Base-by-base conservation (phyloP, 2,888 invertebrate genomes). In the Habroteleia sp. region DNA sequence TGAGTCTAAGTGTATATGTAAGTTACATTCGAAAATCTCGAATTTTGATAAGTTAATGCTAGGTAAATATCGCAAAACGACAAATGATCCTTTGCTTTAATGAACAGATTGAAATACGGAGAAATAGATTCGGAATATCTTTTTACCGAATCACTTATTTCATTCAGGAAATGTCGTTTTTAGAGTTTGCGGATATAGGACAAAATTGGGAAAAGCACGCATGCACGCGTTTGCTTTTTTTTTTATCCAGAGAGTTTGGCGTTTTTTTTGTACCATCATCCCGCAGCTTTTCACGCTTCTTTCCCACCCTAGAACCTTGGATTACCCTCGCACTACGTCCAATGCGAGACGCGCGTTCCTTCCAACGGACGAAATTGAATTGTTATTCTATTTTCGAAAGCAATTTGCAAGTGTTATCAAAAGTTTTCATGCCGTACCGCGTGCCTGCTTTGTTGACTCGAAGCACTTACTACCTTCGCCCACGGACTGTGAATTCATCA, bases 341-440 rank as follows among this genome's bases (percentile, higher is more conserved):
- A 63, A 66, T 71, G 65, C 72, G 74, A 74, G 66, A 65, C 74
- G 66, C 72, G 74, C 76, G 79, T 77, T 80, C 76, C 78, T 80
- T 79, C 79, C 72, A 75, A 75, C 39, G 76, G 80, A 74, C 74
- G 86, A 86, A 86, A 88, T 88, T 86, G 85, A 85, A 87, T 87
- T 87, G 87, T 87, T 88, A 87, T 87, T 87, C 85, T 84, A 88
- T 88, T 88, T 88, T 87, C 87, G 80, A 84, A 88, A 87, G 87
- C 87, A 87, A 87, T 88, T 88, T 87, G 84, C 86, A 86, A 87
- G 86, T 84, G 85, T 87, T 87, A 87, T 87, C 85, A 87, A 88
- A 86, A 88, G 85, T 87, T 84, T 85, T 85, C 83, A 81, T 75
- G 71, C 60, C 56, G 52, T 23, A 17, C 54, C 56, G 66, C 73